Base-by-base conservation (phyloP, 2,797 vertebrate species). In the Poecilia velifera region DNA sequence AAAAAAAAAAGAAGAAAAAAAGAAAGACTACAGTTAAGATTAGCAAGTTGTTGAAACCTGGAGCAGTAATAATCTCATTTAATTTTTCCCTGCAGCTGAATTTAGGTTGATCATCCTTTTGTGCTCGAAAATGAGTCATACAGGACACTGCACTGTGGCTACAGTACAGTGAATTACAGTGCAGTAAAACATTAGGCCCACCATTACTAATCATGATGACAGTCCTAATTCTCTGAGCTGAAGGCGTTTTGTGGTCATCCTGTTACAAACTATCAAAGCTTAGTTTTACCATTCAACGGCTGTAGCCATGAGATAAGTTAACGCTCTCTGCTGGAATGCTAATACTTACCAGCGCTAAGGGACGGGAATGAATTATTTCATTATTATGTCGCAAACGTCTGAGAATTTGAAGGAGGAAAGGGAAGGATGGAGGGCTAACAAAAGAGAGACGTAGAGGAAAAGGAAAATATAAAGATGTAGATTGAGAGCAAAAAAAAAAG, bases 261-360 rank as follows among this genome's bases (percentile, higher is more conserved):
- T 90, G 85, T 89, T 92, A 87, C 90, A 94, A 92, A 93, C 90
- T 87, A 94, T 95, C 91, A 89, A 87, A 90, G 92, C 91, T 95
- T 92, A 91, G 92, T 94, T 93, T 93, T 92, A 92, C 86, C 85
- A 89, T 86, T 91, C 77, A 2, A 81, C 2, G 94, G 85, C 95
- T 95, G 95, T 91, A 87, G 92, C 90, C 34, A 51, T 10, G 82
- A 95, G 95, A 96, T 95, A 95, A 95, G 94, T 95, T 88, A 93
- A 94, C 90, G 79, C 89, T 91, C 87, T 94, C 89, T 85, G 79
- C 88, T 88, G 89, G 88, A 87, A 91, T 89, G 90, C 90, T 91
- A 93, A 94, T 91, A 90, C 87, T 80, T 82, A 89, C 85, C 86
- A 81, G 78, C 86, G 78, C 84, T 76, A 76, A 80, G 88, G 86